These are phyloP conservation scores for Bombus picipes DNA, from an alignment of 1,140 invertebrate genomes.

Conservation along the genomic window DNA sequence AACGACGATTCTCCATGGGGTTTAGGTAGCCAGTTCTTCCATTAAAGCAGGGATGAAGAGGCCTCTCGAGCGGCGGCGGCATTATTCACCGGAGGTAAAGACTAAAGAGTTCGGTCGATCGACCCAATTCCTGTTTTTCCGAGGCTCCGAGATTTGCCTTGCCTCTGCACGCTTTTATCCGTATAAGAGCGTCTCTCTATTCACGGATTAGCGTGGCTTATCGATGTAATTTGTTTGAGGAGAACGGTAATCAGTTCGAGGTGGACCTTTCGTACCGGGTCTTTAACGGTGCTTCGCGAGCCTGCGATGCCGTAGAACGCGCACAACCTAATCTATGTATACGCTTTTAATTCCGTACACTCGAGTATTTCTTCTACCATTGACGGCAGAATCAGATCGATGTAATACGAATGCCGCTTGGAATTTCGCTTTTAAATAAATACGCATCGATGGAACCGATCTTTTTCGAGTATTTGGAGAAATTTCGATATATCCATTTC, in stretches of 20 bases:
- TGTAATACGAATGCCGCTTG: background rate
- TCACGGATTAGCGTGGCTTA: conserved; percentile 50
- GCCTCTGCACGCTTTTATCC: conserved; percentile 31
- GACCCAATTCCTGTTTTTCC: conserved; percentile 44
- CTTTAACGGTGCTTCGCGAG: background rate
- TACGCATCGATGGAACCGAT: background rate
- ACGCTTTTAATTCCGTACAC: background rate
- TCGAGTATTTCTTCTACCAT: background rate
- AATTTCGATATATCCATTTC: background rate
- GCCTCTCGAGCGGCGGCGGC: conserved; percentile 18
- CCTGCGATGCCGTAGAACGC: background rate
- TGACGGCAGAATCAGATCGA: background rate
- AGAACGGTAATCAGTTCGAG: conserved; percentile 42
- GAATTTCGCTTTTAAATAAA: background rate
- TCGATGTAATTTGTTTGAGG: conserved; percentile 52
- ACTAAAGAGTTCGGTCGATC: conserved; percentile 47
- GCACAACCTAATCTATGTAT: background rate
- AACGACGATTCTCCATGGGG: conserved; percentile 2
- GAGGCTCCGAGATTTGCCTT: conserved; percentile 34
- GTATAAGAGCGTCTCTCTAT: conserved; percentile 22
- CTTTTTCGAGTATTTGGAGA: background rate
- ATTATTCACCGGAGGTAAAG: conserved; percentile 45
- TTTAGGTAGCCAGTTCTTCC: conserved; percentile 12
- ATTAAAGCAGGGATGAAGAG: conserved; percentile 29
- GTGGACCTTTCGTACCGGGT: background rate